Percentiles rank a stretch among this genome's conserved stretches.
Evolutionary conservation across 2,888 invertebrate species (phyloP).

Genomic region (Cheilosia pagana): DNA sequence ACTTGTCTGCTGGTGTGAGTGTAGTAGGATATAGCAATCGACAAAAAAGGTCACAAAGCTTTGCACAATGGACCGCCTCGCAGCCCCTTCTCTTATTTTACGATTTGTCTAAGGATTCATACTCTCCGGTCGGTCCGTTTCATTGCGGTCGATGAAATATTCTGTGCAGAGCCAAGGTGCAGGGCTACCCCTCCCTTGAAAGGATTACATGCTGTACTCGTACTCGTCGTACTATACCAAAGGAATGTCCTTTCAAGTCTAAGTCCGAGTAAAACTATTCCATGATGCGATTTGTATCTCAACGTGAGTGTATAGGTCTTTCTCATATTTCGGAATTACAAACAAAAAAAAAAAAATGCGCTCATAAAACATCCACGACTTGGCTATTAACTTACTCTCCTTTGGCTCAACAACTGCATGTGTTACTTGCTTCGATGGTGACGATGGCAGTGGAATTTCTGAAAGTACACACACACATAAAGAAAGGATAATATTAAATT

Average conservation of each 20-base stretch:
- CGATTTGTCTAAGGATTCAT: slow-evolving; percentile 70
- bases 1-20: slow-evolving; percentile 28
- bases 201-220: slow-evolving; percentile 57
- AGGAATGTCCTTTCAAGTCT: slow-evolving; percentile 52
- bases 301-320: slow-evolving; percentile 12
- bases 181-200: slow-evolving; percentile 43
- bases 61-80: slow-evolving; percentile 42
- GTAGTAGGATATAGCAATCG: slow-evolving; percentile 35
- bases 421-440: slow-evolving; percentile 89
- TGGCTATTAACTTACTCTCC: slow-evolving; percentile 82
- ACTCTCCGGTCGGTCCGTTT: slow-evolving; percentile 49
- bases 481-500: slow-evolving; percentile 62
- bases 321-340: slow-evolving; percentile 32
- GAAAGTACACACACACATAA: slow-evolving; percentile 81
- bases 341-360: slow-evolving; percentile 13
- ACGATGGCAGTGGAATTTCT: slow-evolving; percentile 95
- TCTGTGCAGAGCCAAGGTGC: slow-evolving; percentile 42
- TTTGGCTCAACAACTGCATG: slow-evolving; percentile 83
- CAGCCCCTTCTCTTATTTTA: slow-evolving; percentile 58
- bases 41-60: slow-evolving; percentile 54
- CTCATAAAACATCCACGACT: slow-evolving; percentile 61
- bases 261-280: slow-evolving; percentile 58
- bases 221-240: too few species aligned
- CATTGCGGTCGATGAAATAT: slow-evolving; percentile 67
- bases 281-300: slow-evolving; percentile 59